phyloP scores from a whole-genome alignment of 1,140 invertebrate species.

The Bombus terrestris region DNA sequence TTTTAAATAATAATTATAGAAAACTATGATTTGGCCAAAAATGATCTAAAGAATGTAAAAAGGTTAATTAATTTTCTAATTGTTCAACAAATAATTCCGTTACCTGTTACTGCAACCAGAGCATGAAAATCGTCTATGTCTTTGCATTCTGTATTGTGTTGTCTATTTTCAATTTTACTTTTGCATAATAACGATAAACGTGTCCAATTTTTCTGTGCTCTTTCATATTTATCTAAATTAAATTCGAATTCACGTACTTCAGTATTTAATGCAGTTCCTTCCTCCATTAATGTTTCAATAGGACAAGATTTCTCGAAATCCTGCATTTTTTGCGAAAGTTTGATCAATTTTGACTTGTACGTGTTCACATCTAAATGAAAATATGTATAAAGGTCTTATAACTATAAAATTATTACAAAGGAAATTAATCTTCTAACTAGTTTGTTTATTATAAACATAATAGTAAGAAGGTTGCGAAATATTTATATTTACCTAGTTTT shows the following conservation, averaged over 20 bases:
- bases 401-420: background rate
- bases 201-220: conserved; percentile 24
- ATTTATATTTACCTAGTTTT: conserved; percentile 71
- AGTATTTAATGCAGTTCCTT: conserved; percentile 67
- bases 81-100: background rate
- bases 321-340: conserved; percentile 75
- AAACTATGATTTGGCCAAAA: too few species aligned
- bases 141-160: conserved; percentile 45
- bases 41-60: too few species aligned
- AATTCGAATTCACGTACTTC: conserved; percentile 68
- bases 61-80: too few species aligned
- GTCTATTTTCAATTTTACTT: conserved; percentile 18
- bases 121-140: conserved; percentile 70
- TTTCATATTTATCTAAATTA: conserved; percentile 70
- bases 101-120: conserved; percentile 77
- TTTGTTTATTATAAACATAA: too few species aligned
- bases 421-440: too few species aligned
- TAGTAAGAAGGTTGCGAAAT: background rate
- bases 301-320: conserved; percentile 69
- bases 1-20: too few species aligned
- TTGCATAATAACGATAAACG: background rate
- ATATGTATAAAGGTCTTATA: background rate
- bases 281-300: conserved; percentile 62
- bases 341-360: conserved; percentile 72
- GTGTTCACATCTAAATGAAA: conserved; percentile 69